phyloP scores from a whole-genome alignment of 2,113 vertebrate genomes.

The Ellobius talpinus region DNA sequence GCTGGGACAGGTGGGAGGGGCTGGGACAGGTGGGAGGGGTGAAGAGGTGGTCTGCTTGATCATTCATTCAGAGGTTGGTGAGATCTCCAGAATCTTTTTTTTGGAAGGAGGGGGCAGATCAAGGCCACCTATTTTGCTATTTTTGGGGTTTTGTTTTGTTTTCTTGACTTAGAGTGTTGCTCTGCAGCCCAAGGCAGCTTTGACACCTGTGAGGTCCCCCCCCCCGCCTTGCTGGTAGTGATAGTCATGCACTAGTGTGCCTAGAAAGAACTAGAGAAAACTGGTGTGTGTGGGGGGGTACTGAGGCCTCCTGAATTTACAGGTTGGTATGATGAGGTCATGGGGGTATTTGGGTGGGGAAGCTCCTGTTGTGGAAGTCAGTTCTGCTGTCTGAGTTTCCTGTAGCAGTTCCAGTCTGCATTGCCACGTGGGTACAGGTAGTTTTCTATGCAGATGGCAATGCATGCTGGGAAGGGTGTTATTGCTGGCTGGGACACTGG shows the following conservation, averaged over 20 bases:
- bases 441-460: background rate
- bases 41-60: background rate
- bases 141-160: background rate
- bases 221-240: background rate
- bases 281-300: background rate
- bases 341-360: rapidly evolving
- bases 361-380: background rate
- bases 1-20: background rate
- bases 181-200: background rate
- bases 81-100: background rate
- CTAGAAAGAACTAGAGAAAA: background rate
- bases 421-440: background rate
- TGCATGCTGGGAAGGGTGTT: background rate
- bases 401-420: background rate
- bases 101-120: background rate
- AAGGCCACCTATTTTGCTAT: background rate
- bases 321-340: background rate
- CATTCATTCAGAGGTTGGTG: background rate
- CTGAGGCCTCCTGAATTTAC: background rate
- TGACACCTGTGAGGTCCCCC: background rate
- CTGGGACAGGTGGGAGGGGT: background rate
- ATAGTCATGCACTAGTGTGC: no score
- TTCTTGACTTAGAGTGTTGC: background rate
- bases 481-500: background rate
- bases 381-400: background rate